A percentile compares a stretch with the other conserved stretches of the same genome.
phyloP scores from a whole-genome alignment of 1,140 invertebrate genomes.

The Aradophagus sp. region DNA sequence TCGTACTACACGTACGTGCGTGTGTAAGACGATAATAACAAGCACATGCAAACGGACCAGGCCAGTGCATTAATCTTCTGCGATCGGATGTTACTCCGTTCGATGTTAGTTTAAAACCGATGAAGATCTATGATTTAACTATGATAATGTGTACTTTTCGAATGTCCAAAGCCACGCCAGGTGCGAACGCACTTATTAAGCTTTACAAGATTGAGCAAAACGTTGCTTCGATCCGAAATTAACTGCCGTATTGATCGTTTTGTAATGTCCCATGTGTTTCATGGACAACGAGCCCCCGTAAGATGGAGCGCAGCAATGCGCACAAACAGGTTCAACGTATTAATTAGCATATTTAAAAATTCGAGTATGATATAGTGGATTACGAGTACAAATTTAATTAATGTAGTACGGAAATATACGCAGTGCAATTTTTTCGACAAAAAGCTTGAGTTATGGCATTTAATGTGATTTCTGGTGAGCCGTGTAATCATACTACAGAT shows the following conservation, averaged over 20 bases:
- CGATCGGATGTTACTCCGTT: conserved; percentile 31
- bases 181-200: conserved; percentile 20
- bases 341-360: conserved; percentile 36
- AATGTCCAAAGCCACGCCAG: conserved; percentile 10
- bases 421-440: no score
- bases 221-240: conserved; percentile 24
- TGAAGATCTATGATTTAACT: conserved; percentile 34
- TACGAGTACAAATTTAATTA: conserved; percentile 18
- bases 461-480: no score
- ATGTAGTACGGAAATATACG: no score
- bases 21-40: conserved; percentile 67
- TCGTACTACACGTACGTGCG: conserved; percentile 72
- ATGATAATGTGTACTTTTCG: conserved; percentile 13
- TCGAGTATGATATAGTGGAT: conserved; percentile 10
- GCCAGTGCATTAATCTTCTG: conserved; percentile 39
- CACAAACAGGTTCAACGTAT: conserved; percentile 39
- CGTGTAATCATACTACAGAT: no score
- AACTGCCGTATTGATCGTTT: conserved; percentile 35
- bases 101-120: conserved; percentile 17
- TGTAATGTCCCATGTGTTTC: conserved; percentile 25
- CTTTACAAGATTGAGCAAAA: conserved; percentile 19
- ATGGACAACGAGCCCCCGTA: conserved; percentile 7
- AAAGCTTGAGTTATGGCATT: no score
- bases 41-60: conserved; percentile 58
- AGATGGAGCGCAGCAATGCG: conserved; percentile 8